Percentiles rank a stretch among this genome's conserved stretches.
These are phyloP conservation scores for Sylvicola cinctus DNA, from an alignment of 2,888 invertebrate species.

Conservation along the genomic window DNA sequence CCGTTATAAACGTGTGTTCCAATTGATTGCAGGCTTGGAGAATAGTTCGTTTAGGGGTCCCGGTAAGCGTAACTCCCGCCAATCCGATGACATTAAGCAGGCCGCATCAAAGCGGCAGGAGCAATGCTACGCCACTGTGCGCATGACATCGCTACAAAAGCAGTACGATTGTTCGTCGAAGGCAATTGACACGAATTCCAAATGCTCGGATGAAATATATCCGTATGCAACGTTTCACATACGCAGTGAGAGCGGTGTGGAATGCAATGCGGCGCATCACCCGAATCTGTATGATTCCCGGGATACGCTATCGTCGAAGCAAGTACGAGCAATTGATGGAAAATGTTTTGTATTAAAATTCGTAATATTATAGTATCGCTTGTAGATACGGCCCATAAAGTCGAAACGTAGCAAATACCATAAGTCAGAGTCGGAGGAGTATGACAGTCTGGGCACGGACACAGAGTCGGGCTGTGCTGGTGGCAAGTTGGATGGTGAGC, in stretches of 20 bases:
- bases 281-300: slow-evolving; percentile 17
- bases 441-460: slow-evolving; percentile 33
- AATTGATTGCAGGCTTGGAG: no score
- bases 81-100: no score
- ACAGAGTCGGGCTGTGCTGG: slow-evolving; percentile 25
- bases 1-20: no score
- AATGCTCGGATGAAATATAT: slow-evolving; percentile 27
- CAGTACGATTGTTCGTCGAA: slow-evolving; percentile 9
- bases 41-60: no score
- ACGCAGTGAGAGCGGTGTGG: no score
- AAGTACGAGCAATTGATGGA: not conserved
- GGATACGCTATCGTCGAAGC: slow-evolving; percentile 4
- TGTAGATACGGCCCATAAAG: slow-evolving; percentile 19
- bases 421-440: slow-evolving; percentile 34
- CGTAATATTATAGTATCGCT: not conserved
- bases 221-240: slow-evolving; percentile 36
- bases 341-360: not conserved
- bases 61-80: no score
- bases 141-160: slow-evolving; percentile 27
- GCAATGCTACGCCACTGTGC: slow-evolving; percentile 30
- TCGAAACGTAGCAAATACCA: slow-evolving; percentile 29
- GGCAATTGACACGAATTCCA: no score
- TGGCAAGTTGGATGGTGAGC: slow-evolving; percentile 6
- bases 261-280: not conserved
- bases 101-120: slow-evolving; percentile 22